Evolutionary conservation across 2,888 invertebrate species (phyloP).

Genomic region (Lepidocyrtinus sp.): DNA sequence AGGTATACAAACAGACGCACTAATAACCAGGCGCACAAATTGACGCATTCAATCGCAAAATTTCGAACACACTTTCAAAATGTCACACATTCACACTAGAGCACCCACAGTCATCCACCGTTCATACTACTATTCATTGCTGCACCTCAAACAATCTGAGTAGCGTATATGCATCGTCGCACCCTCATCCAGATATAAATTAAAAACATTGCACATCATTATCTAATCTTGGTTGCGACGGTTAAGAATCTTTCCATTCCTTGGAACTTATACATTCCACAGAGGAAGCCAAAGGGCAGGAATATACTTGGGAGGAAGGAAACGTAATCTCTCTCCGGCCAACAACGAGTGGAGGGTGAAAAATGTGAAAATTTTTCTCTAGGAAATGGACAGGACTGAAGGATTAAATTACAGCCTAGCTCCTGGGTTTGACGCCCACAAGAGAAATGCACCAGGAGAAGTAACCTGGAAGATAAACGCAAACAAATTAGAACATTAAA

Average conservation of each 20-base stretch:
- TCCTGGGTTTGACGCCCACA: too few species aligned
- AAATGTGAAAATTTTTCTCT: too few species aligned
- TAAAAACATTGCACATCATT: conserved; percentile 4
- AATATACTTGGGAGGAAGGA: too few species aligned
- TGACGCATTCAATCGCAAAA: conserved; percentile 51
- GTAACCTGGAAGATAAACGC: too few species aligned
- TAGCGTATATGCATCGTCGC: conserved; percentile 4
- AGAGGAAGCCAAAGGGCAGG: too few species aligned
- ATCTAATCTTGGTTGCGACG: neutral
- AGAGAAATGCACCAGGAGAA: too few species aligned
- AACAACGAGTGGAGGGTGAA: too few species aligned
- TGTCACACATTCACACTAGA: conserved; percentile 55
- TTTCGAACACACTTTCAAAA: conserved; percentile 41
- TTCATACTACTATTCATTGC: conserved; percentile 55
- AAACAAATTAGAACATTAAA: too few species aligned
- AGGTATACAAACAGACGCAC: neutral
- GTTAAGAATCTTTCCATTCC: neutral
- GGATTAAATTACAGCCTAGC: too few species aligned
- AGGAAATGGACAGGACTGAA: too few species aligned
- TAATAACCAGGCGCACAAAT: conserved; percentile 2
- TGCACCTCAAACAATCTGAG: conserved; percentile 20
- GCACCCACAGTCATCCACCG: conserved; percentile 56
- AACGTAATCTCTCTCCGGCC: too few species aligned
- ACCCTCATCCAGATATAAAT: neutral
- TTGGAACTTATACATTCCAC: neutral